Conservation (phyloP, 2,888 invertebrate genomes). For the Xestia ashworthii region DNA sequence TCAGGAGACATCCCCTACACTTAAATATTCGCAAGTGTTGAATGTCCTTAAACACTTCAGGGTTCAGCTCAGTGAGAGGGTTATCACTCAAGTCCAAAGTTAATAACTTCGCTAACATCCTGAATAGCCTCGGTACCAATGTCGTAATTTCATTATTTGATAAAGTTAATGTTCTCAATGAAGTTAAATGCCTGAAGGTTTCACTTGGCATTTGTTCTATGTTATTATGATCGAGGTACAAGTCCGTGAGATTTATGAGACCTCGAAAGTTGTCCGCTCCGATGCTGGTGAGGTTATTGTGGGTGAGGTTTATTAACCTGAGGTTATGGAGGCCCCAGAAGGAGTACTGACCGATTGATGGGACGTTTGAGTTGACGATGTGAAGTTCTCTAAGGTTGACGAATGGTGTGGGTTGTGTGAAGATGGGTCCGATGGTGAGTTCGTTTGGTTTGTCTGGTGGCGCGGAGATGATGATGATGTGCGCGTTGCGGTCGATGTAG, state of each 20-base stretch:
- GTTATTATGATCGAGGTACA: constrained; percentile 94
- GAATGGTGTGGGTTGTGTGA: constrained; percentile 89
- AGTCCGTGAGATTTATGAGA: constrained; percentile 92
- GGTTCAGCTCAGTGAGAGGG: constrained; percentile 93
- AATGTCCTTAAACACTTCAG: constrained; percentile 95
- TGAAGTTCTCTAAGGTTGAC: constrained; percentile 92
- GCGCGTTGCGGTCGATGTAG: constrained; percentile 91
- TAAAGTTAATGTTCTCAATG: constrained; percentile 92
- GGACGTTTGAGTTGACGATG: constrained; percentile 93
- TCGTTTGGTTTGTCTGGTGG: constrained; percentile 91
- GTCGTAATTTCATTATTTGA: constrained; percentile 92
- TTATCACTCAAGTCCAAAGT: constrained; percentile 94
- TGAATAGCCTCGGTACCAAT: constrained; percentile 93
- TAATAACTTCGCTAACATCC: constrained; percentile 93
- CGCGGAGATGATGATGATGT: constrained; percentile 92
- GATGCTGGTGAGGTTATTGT: constrained; percentile 93
- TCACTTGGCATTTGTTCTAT: constrained; percentile 94
- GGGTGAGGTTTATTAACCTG: constrained; percentile 92
- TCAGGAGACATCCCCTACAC: constrained; percentile 93
- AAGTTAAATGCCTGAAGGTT: constrained; percentile 93
- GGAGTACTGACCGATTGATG: constrained; percentile 94
- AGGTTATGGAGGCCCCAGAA: constrained; percentile 94
- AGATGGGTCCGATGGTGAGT: constrained; percentile 93
- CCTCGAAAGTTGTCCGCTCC: constrained; percentile 94
- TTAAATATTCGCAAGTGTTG: constrained; percentile 93